Percentiles rank a stretch among this genome's conserved stretches.
phyloP scores from a whole-genome alignment of 2,797 vertebrate genomes.

The Denticeps clupeoides region DNA sequence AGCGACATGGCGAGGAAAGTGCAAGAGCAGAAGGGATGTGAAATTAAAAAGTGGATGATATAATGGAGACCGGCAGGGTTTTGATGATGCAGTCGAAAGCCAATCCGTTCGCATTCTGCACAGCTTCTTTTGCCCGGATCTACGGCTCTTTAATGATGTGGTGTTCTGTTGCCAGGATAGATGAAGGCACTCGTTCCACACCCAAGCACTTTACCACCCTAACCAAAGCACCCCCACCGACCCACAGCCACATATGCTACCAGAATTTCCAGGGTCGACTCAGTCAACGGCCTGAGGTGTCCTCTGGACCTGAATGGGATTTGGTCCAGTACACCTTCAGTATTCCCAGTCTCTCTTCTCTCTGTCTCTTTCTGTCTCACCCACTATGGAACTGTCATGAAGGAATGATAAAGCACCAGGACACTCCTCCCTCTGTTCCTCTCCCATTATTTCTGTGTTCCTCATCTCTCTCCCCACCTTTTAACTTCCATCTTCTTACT shows the following conservation, averaged over 20 bases:
- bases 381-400: slow-evolving; percentile 48
- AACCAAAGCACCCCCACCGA: slow-evolving; percentile 16
- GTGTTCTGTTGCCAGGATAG: slow-evolving; percentile 12
- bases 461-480: too few relatives aligned
- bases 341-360: too few relatives aligned
- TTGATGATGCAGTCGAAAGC: slow-evolving; percentile 10
- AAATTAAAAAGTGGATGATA: slow-evolving; percentile 18
- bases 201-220: background rate
- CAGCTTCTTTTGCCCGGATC: background rate
- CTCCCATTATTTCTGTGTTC: slow-evolving; percentile 8
- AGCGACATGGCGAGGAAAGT: slow-evolving; percentile 8
- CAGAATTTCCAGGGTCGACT: too few relatives aligned
- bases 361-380: too few relatives aligned
- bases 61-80: slow-evolving; percentile 8
- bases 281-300: too few relatives aligned
- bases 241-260: slow-evolving; percentile 29
- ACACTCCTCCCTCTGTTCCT: slow-evolving; percentile 21
- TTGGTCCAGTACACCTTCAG: too few relatives aligned
- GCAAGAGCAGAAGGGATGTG: slow-evolving; percentile 1
- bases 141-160: slow-evolving; percentile 14
- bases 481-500: too few relatives aligned
- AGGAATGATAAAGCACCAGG: slow-evolving; percentile 56
- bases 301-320: too few relatives aligned
- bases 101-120: slow-evolving; percentile 7
- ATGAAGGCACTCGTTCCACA: too few relatives aligned